Evolutionary conservation across 2,113 vertebrate genomes (phyloP).

Genomic region (Tympanuchus pallidicinctus): DNA sequence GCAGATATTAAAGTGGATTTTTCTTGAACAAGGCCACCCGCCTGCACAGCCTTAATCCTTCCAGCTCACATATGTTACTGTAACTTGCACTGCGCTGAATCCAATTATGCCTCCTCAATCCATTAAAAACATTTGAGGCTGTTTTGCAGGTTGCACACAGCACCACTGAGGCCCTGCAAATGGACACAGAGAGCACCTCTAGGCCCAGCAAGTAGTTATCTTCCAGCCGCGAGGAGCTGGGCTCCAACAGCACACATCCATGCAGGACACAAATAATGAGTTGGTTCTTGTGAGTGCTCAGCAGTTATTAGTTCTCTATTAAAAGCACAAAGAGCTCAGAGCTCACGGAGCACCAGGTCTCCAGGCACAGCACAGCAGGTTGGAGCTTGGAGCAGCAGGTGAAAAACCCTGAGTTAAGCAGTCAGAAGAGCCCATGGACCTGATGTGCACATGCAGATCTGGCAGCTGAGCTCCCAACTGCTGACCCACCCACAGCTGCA

Average conservation of each 20-base stretch:
- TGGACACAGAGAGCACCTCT: fast-evolving
- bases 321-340: background rate
- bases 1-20: conserved; percentile 57
- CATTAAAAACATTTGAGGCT: conserved; percentile 28
- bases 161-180: background rate
- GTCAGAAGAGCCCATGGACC: background rate
- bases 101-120: conserved; percentile 45
- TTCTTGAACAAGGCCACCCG: conserved; percentile 51
- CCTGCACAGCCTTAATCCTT: conserved; percentile 48
- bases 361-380: background rate
- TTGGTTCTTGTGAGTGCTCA: background rate
- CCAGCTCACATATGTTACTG: conserved; percentile 52
- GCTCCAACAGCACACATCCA: background rate
- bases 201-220: background rate
- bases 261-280: background rate
- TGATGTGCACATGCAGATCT: background rate
- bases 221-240: background rate
- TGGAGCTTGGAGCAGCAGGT: background rate
- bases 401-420: background rate
- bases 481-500: background rate
- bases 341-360: background rate
- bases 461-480: background rate
- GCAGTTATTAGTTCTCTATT: background rate
- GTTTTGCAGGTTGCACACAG: background rate
- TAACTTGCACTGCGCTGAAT: conserved; percentile 62